These are phyloP conservation scores for Drepanosiphum platanoidis DNA, from an alignment of 2,888 invertebrate genomes.

Conservation along the genomic window DNA sequence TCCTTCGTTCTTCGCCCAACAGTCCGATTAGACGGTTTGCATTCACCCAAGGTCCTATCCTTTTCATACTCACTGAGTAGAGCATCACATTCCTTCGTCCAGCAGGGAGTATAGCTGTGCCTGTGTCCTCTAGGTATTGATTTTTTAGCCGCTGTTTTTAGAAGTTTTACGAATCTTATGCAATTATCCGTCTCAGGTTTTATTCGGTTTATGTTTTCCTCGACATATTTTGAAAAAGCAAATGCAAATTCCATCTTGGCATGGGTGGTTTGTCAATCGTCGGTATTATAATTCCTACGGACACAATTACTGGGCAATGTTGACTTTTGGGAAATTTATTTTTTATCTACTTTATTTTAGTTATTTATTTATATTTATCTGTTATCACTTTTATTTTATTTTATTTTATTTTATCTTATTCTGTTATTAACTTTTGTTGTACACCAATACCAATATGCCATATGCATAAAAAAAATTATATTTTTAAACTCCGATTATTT, in stretches of 20 bases:
- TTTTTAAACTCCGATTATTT: too few species aligned
- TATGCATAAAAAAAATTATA: too few species aligned
- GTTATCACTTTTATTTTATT: too few species aligned
- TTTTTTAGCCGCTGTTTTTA: slow-evolving; percentile 37
- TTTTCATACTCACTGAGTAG: slow-evolving; percentile 34
- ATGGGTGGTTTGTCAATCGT: slow-evolving; percentile 12
- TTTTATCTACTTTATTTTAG: too few species aligned
- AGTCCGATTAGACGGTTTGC: not conserved
- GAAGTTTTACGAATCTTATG: slow-evolving; percentile 27
- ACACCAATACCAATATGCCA: too few species aligned
- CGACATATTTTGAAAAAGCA: slow-evolving; percentile 24
- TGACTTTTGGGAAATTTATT: not conserved
- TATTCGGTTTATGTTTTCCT: slow-evolving; percentile 42
- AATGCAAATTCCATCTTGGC: slow-evolving; percentile 23
- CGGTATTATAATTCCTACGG: slow-evolving; percentile 22
- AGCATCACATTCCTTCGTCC: slow-evolving; percentile 17
- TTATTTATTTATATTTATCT: too few species aligned
- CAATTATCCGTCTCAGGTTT: not conserved
- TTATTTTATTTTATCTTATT: too few species aligned
- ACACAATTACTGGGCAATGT: slow-evolving; percentile 1
- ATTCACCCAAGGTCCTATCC: slow-evolving; percentile 6
- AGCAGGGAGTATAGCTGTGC: slow-evolving; percentile 26
- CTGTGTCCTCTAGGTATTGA: slow-evolving; percentile 37
- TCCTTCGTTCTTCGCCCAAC: slow-evolving; percentile 24
- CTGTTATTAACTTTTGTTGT: too few species aligned